These are phyloP conservation scores for Hedychridium roseum DNA, from an alignment of 2,888 invertebrate species.

Conservation along the genomic window DNA sequence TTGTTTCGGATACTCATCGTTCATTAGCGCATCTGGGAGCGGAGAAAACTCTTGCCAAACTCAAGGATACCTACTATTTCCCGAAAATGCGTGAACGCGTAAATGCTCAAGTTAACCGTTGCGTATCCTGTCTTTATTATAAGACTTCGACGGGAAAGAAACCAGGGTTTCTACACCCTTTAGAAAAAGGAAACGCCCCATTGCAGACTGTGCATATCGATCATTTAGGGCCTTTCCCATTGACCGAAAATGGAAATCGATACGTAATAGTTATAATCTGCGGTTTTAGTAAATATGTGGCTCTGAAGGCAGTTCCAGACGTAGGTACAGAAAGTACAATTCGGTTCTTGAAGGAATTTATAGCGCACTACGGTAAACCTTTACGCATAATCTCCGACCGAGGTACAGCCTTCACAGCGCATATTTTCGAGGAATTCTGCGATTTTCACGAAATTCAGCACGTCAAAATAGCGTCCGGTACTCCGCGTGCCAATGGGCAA, in stretches of 20 bases:
- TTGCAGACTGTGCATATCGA: slow-evolving; percentile 23
- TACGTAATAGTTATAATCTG: slow-evolving; percentile 4
- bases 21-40: too few species aligned
- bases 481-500: slow-evolving; percentile 32
- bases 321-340: slow-evolving; percentile 6
- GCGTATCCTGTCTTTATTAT: too few species aligned
- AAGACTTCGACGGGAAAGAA: too few species aligned
- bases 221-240: slow-evolving; percentile 22
- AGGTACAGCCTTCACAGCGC: slow-evolving; percentile 19
- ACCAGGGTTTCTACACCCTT: slow-evolving; percentile 24
- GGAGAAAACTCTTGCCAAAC: background rate
- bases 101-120: slow-evolving; percentile 15
- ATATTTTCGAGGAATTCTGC: slow-evolving; percentile 30
- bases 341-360: slow-evolving; percentile 12
- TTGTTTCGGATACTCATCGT: too few species aligned
- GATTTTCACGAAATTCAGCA: slow-evolving; percentile 30
- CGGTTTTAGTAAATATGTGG: slow-evolving; percentile 18
- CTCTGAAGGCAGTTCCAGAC: slow-evolving; percentile 17
- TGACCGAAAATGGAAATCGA: background rate
- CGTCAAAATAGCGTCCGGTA: slow-evolving; percentile 27
- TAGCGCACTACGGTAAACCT: slow-evolving; percentile 14
- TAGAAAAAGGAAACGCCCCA: slow-evolving; percentile 20
- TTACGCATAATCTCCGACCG: slow-evolving; percentile 16
- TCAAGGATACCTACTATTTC: slow-evolving; percentile 19
- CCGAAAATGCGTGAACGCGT: slow-evolving; percentile 24